Percentiles rank a stretch among this genome's conserved stretches.
These are phyloP conservation scores for Argya squamiceps DNA, from an alignment of 2,797 vertebrate species.

Conservation along the genomic window DNA sequence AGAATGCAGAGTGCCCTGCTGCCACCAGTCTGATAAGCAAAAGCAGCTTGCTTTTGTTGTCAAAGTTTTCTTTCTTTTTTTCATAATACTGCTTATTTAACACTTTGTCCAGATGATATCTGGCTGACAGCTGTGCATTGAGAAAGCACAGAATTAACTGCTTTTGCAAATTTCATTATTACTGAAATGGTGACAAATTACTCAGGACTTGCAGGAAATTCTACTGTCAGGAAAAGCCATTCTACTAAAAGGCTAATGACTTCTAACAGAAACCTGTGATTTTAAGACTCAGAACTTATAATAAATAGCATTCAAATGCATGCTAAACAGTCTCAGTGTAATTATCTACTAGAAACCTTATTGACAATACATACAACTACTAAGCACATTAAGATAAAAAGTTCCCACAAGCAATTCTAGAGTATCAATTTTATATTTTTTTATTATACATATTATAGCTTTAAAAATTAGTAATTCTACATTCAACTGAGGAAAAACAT, in stretches of 20 bases:
- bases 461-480: not conserved
- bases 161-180: not conserved
- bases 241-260: not conserved
- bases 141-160: not conserved
- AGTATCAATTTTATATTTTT: not conserved
- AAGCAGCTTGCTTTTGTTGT: not conserved
- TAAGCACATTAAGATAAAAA: not conserved
- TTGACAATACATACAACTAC: not conserved
- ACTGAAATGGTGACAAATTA: not conserved
- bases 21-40: not conserved
- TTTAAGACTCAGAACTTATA: not conserved
- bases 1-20: not conserved
- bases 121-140: not conserved
- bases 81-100: not conserved
- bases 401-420: not conserved
- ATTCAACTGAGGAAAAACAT: not conserved
- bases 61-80: not conserved
- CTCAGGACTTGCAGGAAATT: not conserved
- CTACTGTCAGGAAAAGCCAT: not conserved
- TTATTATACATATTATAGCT: not conserved
- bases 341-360: not conserved
- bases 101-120: not conserved
- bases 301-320: not conserved
- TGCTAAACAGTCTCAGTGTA: not conserved
- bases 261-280: not conserved